A percentile compares a stretch with the other conserved stretches of the same genome.
Evolutionary conservation across 2,113 vertebrate genomes (phyloP).

Genomic region (Eptesicus fuscus): DNA sequence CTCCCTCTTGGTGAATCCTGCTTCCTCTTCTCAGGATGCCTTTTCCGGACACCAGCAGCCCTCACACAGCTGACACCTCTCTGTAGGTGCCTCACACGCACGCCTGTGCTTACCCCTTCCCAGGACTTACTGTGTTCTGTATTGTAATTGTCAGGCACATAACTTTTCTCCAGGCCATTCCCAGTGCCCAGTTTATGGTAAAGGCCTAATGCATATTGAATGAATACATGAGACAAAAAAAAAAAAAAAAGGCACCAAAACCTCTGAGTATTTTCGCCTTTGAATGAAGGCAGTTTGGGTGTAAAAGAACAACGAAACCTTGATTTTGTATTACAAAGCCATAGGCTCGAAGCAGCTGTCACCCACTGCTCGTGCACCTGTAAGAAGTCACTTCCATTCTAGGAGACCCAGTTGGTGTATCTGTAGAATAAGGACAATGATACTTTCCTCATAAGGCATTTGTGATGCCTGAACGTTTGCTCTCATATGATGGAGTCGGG

Average conservation of each 20-base stretch:
- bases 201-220: neutral
- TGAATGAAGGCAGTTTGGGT: neutral
- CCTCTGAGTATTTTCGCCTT: neutral
- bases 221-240: neutral
- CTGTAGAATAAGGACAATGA: neutral
- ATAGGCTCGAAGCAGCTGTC: neutral
- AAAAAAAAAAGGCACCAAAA: no score
- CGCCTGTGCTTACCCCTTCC: no score
- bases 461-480: neutral
- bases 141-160: no score
- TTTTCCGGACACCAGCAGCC: neutral
- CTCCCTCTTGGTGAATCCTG: neutral
- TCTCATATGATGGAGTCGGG: neutral
- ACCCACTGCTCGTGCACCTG: neutral
- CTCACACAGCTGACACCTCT: neutral
- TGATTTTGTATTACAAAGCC: neutral
- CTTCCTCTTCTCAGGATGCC: neutral
- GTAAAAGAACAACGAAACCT: neutral
- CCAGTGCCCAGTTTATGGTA: neutral
- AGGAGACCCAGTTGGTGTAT: neutral
- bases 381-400: neutral
- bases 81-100: rapidly evolving
- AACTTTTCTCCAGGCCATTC: neutral
- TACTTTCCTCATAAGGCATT: neutral
- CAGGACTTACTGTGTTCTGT: neutral